A percentile compares a stretch with the other conserved stretches of the same genome.
Conservation (phyloP, 64 coral and sea anemone species). For the Montipora cactus region DNA sequence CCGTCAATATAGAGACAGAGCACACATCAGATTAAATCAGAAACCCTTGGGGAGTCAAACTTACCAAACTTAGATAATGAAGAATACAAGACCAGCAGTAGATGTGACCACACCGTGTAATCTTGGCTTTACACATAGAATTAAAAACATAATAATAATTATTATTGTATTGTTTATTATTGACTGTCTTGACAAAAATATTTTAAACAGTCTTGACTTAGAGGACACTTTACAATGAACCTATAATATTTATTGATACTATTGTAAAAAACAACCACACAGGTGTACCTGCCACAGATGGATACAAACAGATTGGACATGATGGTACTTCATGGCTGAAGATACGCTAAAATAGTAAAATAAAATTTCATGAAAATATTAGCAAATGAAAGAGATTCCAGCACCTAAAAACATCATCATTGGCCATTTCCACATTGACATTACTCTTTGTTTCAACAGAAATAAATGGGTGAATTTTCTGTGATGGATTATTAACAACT, state of each 20-base stretch:
- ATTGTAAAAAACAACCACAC: neutral
- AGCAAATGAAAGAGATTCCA: no score
- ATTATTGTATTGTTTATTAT: no score
- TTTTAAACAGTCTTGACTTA: no score
- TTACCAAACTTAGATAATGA: slow-evolving; percentile 97
- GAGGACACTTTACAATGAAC: no score
- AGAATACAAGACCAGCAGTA: slow-evolving; percentile 99
- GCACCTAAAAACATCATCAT: no score
- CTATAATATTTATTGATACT: no score
- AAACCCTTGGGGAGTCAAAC: neutral
- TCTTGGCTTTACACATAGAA: slow-evolving; percentile 74
- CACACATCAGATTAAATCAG: neutral
- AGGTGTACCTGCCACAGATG: slow-evolving; percentile 90
- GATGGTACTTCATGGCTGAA: slow-evolving; percentile 95
- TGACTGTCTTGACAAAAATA: no score
- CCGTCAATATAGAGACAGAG: neutral
- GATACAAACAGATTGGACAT: slow-evolving; percentile 96
- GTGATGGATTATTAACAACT: no score
- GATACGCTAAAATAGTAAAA: slow-evolving; percentile 73
- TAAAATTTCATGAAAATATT: neutral
- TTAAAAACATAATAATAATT: no score
- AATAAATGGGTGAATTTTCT: no score
- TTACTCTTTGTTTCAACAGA: no score
- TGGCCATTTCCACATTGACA: no score
- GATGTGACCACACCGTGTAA: slow-evolving; percentile 97